Evolutionary conservation across 2,888 invertebrate genomes (phyloP).

Genomic region (Cordilura impudica): DNA sequence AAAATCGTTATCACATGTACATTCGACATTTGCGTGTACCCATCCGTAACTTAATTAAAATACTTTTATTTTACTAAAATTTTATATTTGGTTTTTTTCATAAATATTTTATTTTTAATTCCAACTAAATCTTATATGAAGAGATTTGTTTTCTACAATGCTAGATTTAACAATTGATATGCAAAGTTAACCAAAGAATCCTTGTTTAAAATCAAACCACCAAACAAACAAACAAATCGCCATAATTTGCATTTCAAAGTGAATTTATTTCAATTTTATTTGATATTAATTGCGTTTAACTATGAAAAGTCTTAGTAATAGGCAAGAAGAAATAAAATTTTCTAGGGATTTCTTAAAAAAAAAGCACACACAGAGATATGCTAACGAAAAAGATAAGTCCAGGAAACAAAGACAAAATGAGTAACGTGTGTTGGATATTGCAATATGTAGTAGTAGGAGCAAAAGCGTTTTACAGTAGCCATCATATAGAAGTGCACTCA

Average conservation of each 20-base stretch:
- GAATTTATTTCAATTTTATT: slow-evolving; percentile 79
- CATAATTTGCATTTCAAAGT: slow-evolving; percentile 74
- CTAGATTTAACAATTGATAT: neutral
- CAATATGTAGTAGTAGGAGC: slow-evolving; percentile 21
- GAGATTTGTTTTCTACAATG: slow-evolving; percentile 25
- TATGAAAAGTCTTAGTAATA: slow-evolving; percentile 53
- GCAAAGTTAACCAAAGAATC: slow-evolving; percentile 2
- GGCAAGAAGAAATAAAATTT: slow-evolving; percentile 29
- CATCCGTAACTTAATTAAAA: no score
- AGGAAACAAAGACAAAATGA: slow-evolving; percentile 14
- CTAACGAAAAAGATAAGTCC: slow-evolving; percentile 36
- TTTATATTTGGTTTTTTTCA: no score
- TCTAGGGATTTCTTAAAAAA: slow-evolving; percentile 46
- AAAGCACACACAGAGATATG: slow-evolving; percentile 24
- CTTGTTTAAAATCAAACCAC: neutral
- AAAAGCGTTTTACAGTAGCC: slow-evolving; percentile 53
- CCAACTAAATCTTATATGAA: slow-evolving; percentile 23
- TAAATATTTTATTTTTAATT: slow-evolving; percentile 21
- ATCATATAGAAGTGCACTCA: slow-evolving; percentile 27
- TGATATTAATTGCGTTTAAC: slow-evolving; percentile 78
- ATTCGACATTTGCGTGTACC: no score
- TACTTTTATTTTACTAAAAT: no score
- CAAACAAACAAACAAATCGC: slow-evolving; percentile 66
- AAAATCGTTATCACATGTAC: no score
- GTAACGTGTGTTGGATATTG: slow-evolving; percentile 1